Base-by-base conservation (phyloP, 30 jellyfish, hydroid and myxozoan genomes). In the Mastigias papua region DNA sequence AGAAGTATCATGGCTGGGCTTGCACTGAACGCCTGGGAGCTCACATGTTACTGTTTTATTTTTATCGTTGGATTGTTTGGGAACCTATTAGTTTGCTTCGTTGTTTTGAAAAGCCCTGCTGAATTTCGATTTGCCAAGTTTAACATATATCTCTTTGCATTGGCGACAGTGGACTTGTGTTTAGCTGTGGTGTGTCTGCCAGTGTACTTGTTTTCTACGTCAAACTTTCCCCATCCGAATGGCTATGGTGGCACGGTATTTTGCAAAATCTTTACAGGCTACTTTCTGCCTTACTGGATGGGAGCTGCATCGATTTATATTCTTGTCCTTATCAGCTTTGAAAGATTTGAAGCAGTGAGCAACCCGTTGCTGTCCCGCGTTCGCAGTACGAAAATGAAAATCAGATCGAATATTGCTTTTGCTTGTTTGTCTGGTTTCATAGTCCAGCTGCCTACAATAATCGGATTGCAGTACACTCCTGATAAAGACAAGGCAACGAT, bases 241-340 rank as follows among this genome's bases (percentile, higher is more conserved):
- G 98, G 97, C 16, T 35, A 7, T 15, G 42, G 34, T 21, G 98
- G 98, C 22, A 82, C 35, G 1, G 34, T 57, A 25, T 37, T 81
- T 19, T 93, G 98, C 88, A 93, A 93, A 32, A 34, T 65, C 4
- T 61, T 92, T 0, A 92, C 95, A 13, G 93, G 97, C 20, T 81
- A 93, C 84, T 60, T 76, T 33, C 50, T 88, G 0, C 97, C 97
- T 0, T 93, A 87, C 37, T 93, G 92, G 92, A 85, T 93, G 26
- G 89, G 80, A 16, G 95, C 83, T 60, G 93, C 88, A 32, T 93
- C 98, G 1, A 87, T 81, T 20, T 93, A 87, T 49, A 20, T 83
- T 16, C 86, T 93, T n/a, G 98, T 81, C 16, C 65, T 86, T 33
- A 93, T 93, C 10, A 84, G 96, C n/a, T 30, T 93, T 62, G 98